Evolutionary conservation across 1,140 invertebrate genomes (phyloP).

Genomic region (Camponotus vicinus): DNA sequence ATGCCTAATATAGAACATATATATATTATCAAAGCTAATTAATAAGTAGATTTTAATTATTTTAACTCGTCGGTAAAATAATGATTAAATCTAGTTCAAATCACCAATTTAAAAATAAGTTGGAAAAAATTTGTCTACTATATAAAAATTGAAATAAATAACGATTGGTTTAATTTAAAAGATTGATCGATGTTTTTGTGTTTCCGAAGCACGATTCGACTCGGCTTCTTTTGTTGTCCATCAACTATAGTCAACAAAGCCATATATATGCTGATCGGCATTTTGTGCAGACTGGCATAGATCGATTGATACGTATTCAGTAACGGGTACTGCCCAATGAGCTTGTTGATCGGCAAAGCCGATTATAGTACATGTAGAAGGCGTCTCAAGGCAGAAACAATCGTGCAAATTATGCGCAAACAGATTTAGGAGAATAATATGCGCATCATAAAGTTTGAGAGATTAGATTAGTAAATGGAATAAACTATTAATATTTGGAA

Average conservation of each 20-base stretch:
- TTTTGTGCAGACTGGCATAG: slow-evolving; percentile 55
- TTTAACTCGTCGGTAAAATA: neutral
- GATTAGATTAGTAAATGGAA: slow-evolving; percentile 2
- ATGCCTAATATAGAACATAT: neutral
- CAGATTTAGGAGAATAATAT: neutral
- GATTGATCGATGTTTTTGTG: slow-evolving; percentile 38
- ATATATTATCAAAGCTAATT: neutral
- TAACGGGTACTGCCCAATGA: slow-evolving; percentile 40
- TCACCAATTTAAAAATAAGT: neutral
- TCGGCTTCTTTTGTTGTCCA: slow-evolving; percentile 40
- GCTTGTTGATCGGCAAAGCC: slow-evolving; percentile 49
- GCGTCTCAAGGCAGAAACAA: neutral
- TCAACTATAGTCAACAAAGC: slow-evolving; percentile 38
- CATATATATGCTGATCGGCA: slow-evolving; percentile 46
- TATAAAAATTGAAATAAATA: neutral
- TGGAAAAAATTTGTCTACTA: neutral
- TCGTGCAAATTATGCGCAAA: slow-evolving; percentile 8
- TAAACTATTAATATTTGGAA: neutral
- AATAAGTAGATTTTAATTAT: neutral
- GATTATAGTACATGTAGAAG: slow-evolving; percentile 25
- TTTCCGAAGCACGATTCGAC: neutral
- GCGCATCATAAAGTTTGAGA: neutral
- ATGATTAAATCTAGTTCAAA: neutral
- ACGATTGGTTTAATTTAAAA: neutral
- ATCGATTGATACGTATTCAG: slow-evolving; percentile 61